A percentile compares a stretch with the other conserved stretches of the same genome.
Evolutionary conservation across 2,797 vertebrate species (phyloP).

Genomic region (Phaenicophaeus curvirostris): DNA sequence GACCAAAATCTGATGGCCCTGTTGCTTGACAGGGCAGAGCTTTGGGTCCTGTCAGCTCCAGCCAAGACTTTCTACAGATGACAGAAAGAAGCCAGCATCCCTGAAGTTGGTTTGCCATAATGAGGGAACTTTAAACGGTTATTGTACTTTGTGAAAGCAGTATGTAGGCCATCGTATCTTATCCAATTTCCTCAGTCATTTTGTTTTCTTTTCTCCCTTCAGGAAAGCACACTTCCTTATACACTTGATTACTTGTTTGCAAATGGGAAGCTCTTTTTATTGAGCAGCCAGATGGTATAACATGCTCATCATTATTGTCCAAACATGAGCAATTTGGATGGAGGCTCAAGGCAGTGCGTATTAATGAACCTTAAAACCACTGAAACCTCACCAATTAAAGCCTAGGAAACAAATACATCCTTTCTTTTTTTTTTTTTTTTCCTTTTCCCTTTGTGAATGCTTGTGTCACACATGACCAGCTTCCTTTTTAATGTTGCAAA

Average conservation of each 20-base stretch:
- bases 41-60: background rate
- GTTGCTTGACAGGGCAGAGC: background rate
- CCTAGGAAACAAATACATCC: accelerated
- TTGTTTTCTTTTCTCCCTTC: background rate
- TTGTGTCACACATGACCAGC: background rate
- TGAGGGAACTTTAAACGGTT: background rate
- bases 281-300: background rate
- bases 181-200: background rate
- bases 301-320: background rate
- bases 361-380: background rate
- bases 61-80: background rate
- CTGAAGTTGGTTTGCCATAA: background rate
- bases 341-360: background rate
- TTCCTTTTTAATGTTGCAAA: background rate
- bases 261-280: background rate
- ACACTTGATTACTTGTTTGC: conserved; percentile 19
- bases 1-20: background rate
- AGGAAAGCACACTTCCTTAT: background rate
- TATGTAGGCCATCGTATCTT: background rate
- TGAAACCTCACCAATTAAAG: background rate
- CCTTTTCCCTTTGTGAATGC: accelerated
- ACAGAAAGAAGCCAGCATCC: background rate
- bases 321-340: background rate
- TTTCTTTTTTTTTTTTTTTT: too few species aligned
- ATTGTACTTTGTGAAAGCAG: background rate